Evolutionary conservation across 2,888 invertebrate species (phyloP).

Genomic region (Eupithecia vulgata): DNA sequence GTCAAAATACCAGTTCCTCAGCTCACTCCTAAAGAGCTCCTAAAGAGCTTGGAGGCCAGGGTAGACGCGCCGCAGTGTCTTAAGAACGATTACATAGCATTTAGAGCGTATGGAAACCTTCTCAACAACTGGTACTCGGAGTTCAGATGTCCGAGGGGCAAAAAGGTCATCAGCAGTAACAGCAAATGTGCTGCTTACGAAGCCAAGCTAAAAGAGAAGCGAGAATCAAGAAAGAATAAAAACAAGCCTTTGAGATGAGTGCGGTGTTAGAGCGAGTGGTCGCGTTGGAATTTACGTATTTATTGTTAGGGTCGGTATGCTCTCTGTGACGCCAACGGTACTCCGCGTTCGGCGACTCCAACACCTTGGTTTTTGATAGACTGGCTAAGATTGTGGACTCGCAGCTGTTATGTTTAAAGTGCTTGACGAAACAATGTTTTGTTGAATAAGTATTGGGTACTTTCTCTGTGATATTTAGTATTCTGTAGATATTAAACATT

Average conservation of each 20-base stretch:
- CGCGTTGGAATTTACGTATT: slow-evolving; percentile 59
- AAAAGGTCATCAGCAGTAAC: slow-evolving; percentile 57
- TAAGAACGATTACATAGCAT: slow-evolving; percentile 85
- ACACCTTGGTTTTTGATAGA: slow-evolving; percentile 24
- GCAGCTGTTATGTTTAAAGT: slow-evolving; percentile 56
- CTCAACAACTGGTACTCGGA: slow-evolving; percentile 85
- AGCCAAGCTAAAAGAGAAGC: slow-evolving; percentile 63
- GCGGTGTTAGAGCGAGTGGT: slow-evolving; percentile 51
- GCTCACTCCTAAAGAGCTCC: slow-evolving; percentile 68
- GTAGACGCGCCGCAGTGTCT: slow-evolving; percentile 82
- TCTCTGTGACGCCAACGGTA: slow-evolving; percentile 56
- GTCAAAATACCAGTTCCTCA: slow-evolving; percentile 66
- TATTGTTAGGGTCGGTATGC: slow-evolving; percentile 52
- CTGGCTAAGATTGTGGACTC: slow-evolving; percentile 20
- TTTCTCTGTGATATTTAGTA: slow-evolving; percentile 84
- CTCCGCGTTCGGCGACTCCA: slow-evolving; percentile 23
- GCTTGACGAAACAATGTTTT: slow-evolving; percentile 76
- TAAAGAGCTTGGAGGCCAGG: slow-evolving; percentile 65
- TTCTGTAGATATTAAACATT: slow-evolving; percentile 76
- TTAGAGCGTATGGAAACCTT: slow-evolving; percentile 83
- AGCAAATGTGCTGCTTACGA: slow-evolving; percentile 60
- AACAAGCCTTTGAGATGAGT: slow-evolving; percentile 43
- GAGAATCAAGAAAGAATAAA: slow-evolving; percentile 49
- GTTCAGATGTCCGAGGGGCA: slow-evolving; percentile 71
- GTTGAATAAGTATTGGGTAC: slow-evolving; percentile 83